Evolutionary conservation across 2,888 invertebrate species (phyloP).

Genomic region (Rhagophthalmus giganteus): DNA sequence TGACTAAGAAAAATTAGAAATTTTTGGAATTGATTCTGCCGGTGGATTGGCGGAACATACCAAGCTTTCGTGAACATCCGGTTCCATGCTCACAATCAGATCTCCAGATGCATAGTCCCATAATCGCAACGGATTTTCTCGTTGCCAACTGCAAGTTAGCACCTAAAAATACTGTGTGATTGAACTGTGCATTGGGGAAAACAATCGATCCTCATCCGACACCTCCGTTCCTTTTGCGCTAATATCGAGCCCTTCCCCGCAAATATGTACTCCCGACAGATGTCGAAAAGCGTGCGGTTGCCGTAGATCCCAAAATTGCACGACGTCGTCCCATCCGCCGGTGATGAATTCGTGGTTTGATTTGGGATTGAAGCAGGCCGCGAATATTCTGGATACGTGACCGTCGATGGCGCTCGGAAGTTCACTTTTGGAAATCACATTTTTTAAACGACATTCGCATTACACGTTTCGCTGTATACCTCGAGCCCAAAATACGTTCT

Average conservation of each 20-base stretch:
- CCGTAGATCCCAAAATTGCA: slow-evolving; percentile 71
- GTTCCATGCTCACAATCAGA: slow-evolving; percentile 62
- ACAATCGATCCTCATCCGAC: neutral
- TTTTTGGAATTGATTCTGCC: too few relatives aligned
- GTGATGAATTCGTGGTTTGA: slow-evolving; percentile 68
- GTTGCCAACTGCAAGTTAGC: slow-evolving; percentile 68
- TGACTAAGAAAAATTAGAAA: too few relatives aligned
- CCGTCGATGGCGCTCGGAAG: slow-evolving; percentile 57
- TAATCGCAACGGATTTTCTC: slow-evolving; percentile 62
- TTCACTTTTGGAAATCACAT: too few relatives aligned
- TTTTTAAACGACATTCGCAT: too few relatives aligned
- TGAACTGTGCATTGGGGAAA: neutral
- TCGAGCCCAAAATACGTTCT: slow-evolving; percentile 64
- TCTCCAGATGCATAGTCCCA: slow-evolving; percentile 71
- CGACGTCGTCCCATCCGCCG: slow-evolving; percentile 69
- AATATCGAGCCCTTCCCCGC: slow-evolving; percentile 70
- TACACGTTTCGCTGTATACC: slow-evolving; percentile 52
- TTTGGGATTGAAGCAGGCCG: slow-evolving; percentile 67
- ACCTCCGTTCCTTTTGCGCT: slow-evolving; percentile 37
- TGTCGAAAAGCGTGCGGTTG: slow-evolving; percentile 63
- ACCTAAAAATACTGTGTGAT: slow-evolving; percentile 55
- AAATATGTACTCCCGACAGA: slow-evolving; percentile 65
- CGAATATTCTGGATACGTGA: slow-evolving; percentile 66
- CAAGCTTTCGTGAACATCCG: slow-evolving; percentile 55
- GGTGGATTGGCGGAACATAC: too few relatives aligned